Conservation (phyloP, 1,140 invertebrate genomes). For the Danaus melanippus region DNA sequence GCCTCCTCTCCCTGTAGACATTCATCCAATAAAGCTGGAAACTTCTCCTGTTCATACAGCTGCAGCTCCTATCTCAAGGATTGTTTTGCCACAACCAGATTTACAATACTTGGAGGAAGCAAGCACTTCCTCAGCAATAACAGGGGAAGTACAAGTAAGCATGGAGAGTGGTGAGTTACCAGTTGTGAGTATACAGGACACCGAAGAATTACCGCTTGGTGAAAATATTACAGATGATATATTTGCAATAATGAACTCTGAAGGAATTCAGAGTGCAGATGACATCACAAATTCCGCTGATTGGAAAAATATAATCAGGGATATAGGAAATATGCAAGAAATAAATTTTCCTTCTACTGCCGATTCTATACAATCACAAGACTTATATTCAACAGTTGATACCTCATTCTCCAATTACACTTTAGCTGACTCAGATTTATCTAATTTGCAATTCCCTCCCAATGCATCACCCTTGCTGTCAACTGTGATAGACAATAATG, state of each 20-base stretch:
- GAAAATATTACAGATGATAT: conserved; percentile 67
- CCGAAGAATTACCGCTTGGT: conserved; percentile 57
- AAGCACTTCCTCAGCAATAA: conserved; percentile 44
- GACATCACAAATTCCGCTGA: conserved; percentile 59
- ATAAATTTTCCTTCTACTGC: conserved; percentile 55
- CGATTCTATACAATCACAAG: conserved; percentile 42
- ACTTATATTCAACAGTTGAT: conserved; percentile 46
- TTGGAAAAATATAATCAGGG: conserved; percentile 68
- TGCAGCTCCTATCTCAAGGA: conserved; percentile 48
- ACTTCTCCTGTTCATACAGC: conserved; percentile 51
- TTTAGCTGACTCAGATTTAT: conserved; percentile 47
- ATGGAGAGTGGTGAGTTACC: conserved; percentile 62
- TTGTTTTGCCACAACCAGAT: conserved; percentile 55
- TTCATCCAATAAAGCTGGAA: conserved; percentile 48
- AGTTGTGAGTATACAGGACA: conserved; percentile 68
- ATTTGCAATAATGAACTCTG: conserved; percentile 67
- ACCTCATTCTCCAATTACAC: conserved; percentile 41
- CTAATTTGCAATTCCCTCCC: conserved; percentile 48
- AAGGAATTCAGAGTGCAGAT: conserved; percentile 64
- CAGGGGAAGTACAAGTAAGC: conserved; percentile 59
- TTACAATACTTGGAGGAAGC: conserved; percentile 64
- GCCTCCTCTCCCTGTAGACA: conserved; percentile 41
- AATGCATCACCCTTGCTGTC: conserved; percentile 44
- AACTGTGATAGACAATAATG: conserved; percentile 40
- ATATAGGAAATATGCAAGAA: conserved; percentile 62